A percentile compares a stretch with the other conserved stretches of the same genome.
Conservation (phyloP, 1,140 invertebrate species). For the Frieseomelitta varia region DNA sequence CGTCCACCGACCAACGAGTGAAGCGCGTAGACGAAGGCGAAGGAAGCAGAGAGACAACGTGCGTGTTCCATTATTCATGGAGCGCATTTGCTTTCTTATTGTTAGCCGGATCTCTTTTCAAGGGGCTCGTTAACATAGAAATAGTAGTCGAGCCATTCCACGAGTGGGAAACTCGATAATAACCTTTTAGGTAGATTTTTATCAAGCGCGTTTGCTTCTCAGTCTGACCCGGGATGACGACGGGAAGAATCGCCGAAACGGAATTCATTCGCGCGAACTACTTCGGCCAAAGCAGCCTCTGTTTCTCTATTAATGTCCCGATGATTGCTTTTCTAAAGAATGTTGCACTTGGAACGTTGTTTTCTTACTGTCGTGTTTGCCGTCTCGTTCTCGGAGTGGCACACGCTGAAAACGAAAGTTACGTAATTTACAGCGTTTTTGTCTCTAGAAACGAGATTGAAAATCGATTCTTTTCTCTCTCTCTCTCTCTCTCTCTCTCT, state of each 20-base stretch:
- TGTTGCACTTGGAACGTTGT: too few species aligned
- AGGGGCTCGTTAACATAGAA: conserved; percentile 34
- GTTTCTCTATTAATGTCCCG: too few species aligned
- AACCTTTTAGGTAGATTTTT: conserved; percentile 44
- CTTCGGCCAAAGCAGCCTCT: too few species aligned
- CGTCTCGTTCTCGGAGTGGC: too few species aligned
- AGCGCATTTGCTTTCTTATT: conserved; percentile 18
- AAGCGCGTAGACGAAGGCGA: neutral
- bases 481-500: too few species aligned
- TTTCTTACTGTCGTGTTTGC: too few species aligned
- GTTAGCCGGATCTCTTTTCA: conserved; percentile 32
- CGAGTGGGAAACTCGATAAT: conserved; percentile 28
- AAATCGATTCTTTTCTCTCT: too few species aligned
- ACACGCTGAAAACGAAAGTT: too few species aligned
- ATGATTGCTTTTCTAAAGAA: too few species aligned
- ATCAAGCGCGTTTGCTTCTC: neutral
- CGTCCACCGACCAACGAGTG: conserved; percentile 25
- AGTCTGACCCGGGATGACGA: neutral
- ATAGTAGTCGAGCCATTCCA: conserved; percentile 15
- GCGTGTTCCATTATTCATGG: conserved; percentile 46
- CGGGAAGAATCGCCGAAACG: too few species aligned
- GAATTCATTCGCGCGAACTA: neutral
- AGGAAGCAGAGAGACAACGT: conserved; percentile 18
- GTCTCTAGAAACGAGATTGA: too few species aligned
- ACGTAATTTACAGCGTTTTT: too few species aligned